Conservation (phyloP, 2,888 invertebrate species). For the Tipula lateralis region DNA sequence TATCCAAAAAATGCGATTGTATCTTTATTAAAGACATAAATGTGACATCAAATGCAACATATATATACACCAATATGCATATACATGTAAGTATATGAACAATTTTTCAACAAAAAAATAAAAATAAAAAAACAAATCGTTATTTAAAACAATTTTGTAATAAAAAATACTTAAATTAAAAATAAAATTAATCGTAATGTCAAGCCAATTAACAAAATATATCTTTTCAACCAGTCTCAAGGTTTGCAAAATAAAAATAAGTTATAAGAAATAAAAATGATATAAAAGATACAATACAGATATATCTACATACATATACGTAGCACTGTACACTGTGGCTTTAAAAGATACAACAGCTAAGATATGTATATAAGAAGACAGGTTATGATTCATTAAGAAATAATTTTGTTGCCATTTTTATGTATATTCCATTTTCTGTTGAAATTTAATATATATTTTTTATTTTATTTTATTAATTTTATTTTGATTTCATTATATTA, state of each 20-base stretch:
- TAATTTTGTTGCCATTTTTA: slow-evolving; percentile 24
- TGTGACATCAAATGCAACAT: neutral
- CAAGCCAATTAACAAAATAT: slow-evolving; percentile 14
- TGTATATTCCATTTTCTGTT: neutral
- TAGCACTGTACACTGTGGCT: neutral
- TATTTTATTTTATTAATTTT: slow-evolving; percentile 11
- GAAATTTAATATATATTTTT: slow-evolving; percentile 2
- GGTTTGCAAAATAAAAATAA: neutral
- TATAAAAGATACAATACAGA: neutral
- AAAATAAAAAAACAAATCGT: too few species aligned
- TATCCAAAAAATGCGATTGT: neutral
- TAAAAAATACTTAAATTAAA: neutral
- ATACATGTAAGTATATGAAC: too few species aligned
- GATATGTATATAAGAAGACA: slow-evolving; percentile 9
- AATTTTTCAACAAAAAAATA: neutral
- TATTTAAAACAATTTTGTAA: neutral
- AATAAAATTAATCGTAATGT: slow-evolving; percentile 26
- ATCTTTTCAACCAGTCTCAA: slow-evolving; percentile 20
- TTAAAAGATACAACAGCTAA: neutral
- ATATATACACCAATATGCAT: neutral
- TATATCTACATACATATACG: neutral
- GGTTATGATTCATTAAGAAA: slow-evolving; percentile 24
- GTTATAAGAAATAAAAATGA: neutral
- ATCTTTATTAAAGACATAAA: neutral
- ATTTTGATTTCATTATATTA: neutral